Conservation (phyloP, 2,888 invertebrate genomes). For the Notocelia uddmanniana region DNA sequence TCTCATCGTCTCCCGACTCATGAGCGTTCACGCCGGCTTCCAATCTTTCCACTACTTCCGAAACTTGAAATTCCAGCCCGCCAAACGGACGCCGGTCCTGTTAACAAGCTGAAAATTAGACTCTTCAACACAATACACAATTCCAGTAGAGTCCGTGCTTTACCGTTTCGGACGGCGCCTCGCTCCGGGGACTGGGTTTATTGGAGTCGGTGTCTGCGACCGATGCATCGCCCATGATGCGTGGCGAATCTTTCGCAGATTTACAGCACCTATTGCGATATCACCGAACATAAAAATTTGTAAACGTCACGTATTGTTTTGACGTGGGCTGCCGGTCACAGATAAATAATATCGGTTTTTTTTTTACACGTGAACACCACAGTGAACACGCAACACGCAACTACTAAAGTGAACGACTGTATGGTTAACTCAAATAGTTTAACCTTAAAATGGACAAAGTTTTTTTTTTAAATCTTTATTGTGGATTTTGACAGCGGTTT, state of each 20-base stretch:
- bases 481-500: conserved; percentile 39
- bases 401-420: neutral
- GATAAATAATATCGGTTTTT: conserved; percentile 11
- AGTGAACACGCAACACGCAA: neutral
- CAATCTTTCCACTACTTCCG: conserved; percentile 89
- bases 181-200: conserved; percentile 65
- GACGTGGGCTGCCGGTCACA: conserved; percentile 58
- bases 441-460: neutral
- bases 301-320: conserved; percentile 85
- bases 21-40: conserved; percentile 87
- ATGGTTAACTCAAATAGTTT: neutral
- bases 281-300: conserved; percentile 74
- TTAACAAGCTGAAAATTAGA: conserved; percentile 57
- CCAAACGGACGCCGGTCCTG: conserved; percentile 88
- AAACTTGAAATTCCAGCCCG: conserved; percentile 90
- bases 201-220: conserved; percentile 70
- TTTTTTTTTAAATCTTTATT: neutral
- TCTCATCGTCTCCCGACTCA: conserved; percentile 74
- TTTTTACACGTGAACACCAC: conserved; percentile 11
- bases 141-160: conserved; percentile 47
- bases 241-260: conserved; percentile 75
- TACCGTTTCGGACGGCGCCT: conserved; percentile 69
- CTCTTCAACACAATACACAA: conserved; percentile 47
- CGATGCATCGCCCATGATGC: conserved; percentile 81
- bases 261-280: conserved; percentile 61